phyloP scores from a whole-genome alignment of 2,888 invertebrate species.

The Drosophila macrospina region DNA sequence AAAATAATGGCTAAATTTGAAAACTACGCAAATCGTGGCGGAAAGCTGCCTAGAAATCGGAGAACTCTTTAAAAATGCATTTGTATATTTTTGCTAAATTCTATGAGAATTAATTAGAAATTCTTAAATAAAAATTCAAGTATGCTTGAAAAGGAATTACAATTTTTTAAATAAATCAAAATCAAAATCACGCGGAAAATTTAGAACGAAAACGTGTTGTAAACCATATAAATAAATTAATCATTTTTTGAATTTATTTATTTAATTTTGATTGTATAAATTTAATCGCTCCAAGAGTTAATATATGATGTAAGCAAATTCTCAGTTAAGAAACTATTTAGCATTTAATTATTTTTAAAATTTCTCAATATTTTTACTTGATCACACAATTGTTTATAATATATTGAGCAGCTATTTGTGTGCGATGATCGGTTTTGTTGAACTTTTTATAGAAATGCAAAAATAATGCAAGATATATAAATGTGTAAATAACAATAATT shows the following conservation, averaged over 20 bases:
- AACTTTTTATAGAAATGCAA: constrained; percentile 34
- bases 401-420: constrained; percentile 26
- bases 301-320: too few species aligned
- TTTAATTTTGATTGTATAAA: background rate
- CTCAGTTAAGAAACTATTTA: too few species aligned
- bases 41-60: constrained; percentile 22
- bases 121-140: constrained; percentile 2
- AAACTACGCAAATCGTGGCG: constrained; percentile 66
- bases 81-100: background rate
- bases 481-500: constrained; percentile 26
- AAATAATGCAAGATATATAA: background rate
- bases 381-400: constrained; percentile 2
- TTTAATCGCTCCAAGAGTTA: too few species aligned
- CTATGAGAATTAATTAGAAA: constrained; percentile 19
- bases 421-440: constrained; percentile 27
- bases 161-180: too few species aligned
- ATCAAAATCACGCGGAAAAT: too few species aligned
- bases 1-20: constrained; percentile 50
- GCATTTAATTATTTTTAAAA: too few species aligned
- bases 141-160: background rate
- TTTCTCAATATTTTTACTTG: background rate
- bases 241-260: background rate
- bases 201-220: too few species aligned
- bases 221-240: too few species aligned
- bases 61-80: constrained; percentile 30